A percentile compares a stretch with the other conserved stretches of the same genome.
Evolutionary conservation across 1,140 invertebrate species (phyloP).

Genomic region (Elymnias hypermnestra): DNA sequence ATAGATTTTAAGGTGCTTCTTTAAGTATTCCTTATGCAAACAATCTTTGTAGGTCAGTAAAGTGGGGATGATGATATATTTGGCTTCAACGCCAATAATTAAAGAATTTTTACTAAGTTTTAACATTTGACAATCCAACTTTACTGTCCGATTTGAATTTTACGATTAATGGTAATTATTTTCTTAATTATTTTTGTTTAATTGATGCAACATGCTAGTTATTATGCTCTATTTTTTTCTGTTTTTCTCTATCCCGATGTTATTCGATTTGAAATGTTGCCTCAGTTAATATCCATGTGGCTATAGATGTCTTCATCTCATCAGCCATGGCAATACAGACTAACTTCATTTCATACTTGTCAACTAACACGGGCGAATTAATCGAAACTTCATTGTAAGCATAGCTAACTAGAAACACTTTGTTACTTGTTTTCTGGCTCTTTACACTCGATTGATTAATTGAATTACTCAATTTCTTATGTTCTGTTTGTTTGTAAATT

Average conservation of each 20-base stretch:
- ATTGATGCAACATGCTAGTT: slow-evolving; percentile 37
- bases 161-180: slow-evolving; percentile 34
- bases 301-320: slow-evolving; percentile 36
- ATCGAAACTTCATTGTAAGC: slow-evolving; percentile 28
- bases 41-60: slow-evolving; percentile 22
- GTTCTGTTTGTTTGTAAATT: background rate
- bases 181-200: slow-evolving; percentile 16
- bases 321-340: slow-evolving; percentile 32
- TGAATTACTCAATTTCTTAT: slow-evolving; percentile 8
- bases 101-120: background rate
- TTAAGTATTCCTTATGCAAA: slow-evolving; percentile 12
- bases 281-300: slow-evolving; percentile 30
- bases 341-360: slow-evolving; percentile 38
- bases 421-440: slow-evolving; percentile 64
- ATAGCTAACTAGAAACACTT: slow-evolving; percentile 53
- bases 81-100: background rate
- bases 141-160: slow-evolving; percentile 37
- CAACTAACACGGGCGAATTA: slow-evolving; percentile 48
- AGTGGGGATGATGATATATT: slow-evolving; percentile 2
- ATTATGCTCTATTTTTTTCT: slow-evolving; percentile 15
- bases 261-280: slow-evolving; percentile 27
- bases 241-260: slow-evolving; percentile 3
- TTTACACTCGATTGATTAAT: slow-evolving; percentile 15
- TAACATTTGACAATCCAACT: slow-evolving; percentile 3
- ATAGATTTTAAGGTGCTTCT: slow-evolving; percentile 10